Conservation (phyloP, 2,797 vertebrate genomes). For the Smutsia temminckii region DNA sequence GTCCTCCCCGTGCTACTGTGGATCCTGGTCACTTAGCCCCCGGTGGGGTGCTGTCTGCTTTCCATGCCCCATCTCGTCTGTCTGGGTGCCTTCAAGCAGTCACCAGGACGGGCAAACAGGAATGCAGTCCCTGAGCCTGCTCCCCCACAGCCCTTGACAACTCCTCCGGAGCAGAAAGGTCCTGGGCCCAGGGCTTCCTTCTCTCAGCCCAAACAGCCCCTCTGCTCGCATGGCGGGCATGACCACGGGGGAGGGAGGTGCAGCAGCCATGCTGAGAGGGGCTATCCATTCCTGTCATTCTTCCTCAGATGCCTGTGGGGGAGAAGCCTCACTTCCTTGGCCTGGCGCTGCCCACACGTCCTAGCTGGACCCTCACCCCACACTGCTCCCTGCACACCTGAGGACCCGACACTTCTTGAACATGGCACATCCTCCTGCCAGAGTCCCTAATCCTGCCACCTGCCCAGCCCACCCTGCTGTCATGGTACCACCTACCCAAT, state of each 20-base stretch:
- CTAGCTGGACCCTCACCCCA: not conserved
- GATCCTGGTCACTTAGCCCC: not conserved
- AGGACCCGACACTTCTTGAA: not conserved
- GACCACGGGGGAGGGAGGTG: rapidly evolving
- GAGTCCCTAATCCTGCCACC: not conserved
- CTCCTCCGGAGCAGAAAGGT: not conserved
- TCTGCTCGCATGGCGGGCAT: not conserved
- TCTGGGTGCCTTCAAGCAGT: not conserved
- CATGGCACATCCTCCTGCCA: not conserved
- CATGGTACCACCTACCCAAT: not conserved
- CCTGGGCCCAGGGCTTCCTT: not conserved
- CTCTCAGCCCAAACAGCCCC: not conserved
- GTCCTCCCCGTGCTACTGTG: not conserved
- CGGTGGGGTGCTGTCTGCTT: not conserved
- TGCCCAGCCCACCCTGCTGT: too few relatives aligned
- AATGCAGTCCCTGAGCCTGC: not conserved
- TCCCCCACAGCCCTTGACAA: not conserved
- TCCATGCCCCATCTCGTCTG: not conserved
- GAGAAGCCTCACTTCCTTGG: not conserved
- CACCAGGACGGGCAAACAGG: rapidly evolving
- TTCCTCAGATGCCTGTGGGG: not conserved
- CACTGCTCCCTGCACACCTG: too few relatives aligned
- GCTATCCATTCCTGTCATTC: not conserved
- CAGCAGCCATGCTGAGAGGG: not conserved
- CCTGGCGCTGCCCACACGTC: rapidly evolving